Conservation (phyloP, 1,140 invertebrate genomes). For the Rhynchophorus ferrugineus region DNA sequence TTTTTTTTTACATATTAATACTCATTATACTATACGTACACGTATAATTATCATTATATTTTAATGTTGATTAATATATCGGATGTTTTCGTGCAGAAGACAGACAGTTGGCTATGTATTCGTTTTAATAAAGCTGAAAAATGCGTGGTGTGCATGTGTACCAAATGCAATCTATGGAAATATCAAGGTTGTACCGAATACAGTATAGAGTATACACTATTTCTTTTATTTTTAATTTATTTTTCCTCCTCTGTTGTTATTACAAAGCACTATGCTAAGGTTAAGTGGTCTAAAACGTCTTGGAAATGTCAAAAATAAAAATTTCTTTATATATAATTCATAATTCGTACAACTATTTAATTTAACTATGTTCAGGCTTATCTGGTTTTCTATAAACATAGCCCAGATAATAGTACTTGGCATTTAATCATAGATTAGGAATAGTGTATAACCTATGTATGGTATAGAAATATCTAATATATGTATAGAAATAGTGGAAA, state of each 20-base stretch:
- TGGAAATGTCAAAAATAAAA: no score
- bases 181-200: constrained; percentile 6
- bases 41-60: constrained; percentile 7
- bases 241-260: not conserved
- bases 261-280: not conserved
- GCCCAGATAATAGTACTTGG: no score
- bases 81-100: not conserved
- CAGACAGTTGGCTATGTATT: not conserved
- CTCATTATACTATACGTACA: not conserved
- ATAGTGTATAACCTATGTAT: no score
- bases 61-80: constrained; percentile 5
- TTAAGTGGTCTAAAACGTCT: no score
- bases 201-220: not conserved
- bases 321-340: no score
- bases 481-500: no score
- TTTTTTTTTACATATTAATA: constrained; percentile 6
- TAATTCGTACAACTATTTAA: no score
- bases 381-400: no score
- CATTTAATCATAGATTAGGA: no score
- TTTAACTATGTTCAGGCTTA: no score
- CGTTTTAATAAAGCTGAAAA: constrained; percentile 5
- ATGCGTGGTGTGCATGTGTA: constrained; percentile 1
- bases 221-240: not conserved
- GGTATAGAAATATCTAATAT: no score
- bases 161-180: constrained; percentile 2